Conservation (phyloP, 2,888 invertebrate species). For the Zeuzera pyrina region DNA sequence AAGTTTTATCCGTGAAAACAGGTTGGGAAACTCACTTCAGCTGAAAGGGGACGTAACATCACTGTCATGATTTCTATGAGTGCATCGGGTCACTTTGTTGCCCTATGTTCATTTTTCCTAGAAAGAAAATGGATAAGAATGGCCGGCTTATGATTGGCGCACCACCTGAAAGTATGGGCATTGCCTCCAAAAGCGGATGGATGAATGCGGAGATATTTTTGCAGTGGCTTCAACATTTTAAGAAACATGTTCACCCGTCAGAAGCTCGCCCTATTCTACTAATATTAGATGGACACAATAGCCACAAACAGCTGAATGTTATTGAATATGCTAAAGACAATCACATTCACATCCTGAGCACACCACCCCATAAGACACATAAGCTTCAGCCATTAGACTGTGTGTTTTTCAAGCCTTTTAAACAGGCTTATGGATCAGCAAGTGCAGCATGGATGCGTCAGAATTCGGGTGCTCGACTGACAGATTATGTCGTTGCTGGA, state of each 20-base stretch:
- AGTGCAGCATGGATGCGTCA: constrained; percentile 15
- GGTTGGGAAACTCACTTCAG: constrained; percentile 10
- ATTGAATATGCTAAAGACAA: constrained; percentile 16
- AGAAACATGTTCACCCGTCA: not conserved
- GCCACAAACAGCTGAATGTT: constrained; percentile 11
- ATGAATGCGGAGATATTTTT: constrained; percentile 17
- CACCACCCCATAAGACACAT: constrained; percentile 14
- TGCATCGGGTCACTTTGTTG: too few species aligned
- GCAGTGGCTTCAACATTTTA: constrained; percentile 10
- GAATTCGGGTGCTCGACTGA: constrained; percentile 13
- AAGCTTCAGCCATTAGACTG: constrained; percentile 17
- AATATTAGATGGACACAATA: constrained; percentile 10
- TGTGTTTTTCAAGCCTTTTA: constrained; percentile 13
- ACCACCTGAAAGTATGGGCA: constrained; percentile 8
- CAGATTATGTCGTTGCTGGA: constrained; percentile 17
- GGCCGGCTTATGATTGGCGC: constrained; percentile 10
- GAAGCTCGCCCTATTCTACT: constrained; percentile 3
- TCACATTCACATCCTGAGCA: constrained; percentile 19
- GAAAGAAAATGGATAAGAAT: constrained; percentile 11
- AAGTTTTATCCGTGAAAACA: constrained; percentile 8
- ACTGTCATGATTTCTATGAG: constrained; percentile 6
- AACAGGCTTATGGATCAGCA: constrained; percentile 7
- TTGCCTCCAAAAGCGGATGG: constrained; percentile 8
- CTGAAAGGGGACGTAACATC: constrained; percentile 7
- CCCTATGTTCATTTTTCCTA: constrained; percentile 12